These are phyloP conservation scores for Caenorhabditis drosophilae DNA, from an alignment of 2,888 invertebrate species.

Conservation along the genomic window DNA sequence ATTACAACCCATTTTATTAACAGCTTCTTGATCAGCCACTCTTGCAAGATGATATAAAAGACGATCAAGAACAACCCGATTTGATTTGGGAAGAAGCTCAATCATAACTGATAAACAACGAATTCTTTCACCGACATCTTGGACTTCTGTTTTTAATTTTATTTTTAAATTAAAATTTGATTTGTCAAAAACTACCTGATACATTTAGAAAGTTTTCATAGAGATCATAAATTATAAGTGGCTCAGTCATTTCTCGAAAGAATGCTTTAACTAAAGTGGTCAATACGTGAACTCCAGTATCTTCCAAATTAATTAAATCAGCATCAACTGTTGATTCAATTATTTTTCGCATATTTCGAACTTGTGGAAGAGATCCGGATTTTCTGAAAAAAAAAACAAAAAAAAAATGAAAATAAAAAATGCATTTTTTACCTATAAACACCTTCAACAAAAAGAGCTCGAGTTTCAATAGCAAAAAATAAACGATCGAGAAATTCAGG, in stretches of 20 bases:
- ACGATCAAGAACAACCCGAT: slow-evolving; percentile 84
- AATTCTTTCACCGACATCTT: slow-evolving; percentile 82
- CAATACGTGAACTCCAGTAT: slow-evolving; percentile 86
- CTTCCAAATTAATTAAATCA: slow-evolving; percentile 77
- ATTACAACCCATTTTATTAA: slow-evolving; percentile 89
- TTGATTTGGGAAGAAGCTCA: slow-evolving; percentile 85
- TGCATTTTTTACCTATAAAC: slow-evolving; percentile 76
- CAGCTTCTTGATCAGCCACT: slow-evolving; percentile 76
- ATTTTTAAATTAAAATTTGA: background rate
- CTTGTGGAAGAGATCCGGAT: slow-evolving; percentile 75
- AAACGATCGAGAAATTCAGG: slow-evolving; percentile 87
- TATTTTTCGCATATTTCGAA: slow-evolving; percentile 69
- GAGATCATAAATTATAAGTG: slow-evolving; percentile 87
- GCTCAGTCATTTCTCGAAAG: slow-evolving; percentile 90
- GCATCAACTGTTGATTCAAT: slow-evolving; percentile 73
- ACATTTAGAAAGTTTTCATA: slow-evolving; percentile 92
- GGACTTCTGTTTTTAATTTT: slow-evolving; percentile 75
- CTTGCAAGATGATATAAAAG: slow-evolving; percentile 88
- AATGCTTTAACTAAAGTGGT: slow-evolving; percentile 86
- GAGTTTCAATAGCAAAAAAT: slow-evolving; percentile 87
- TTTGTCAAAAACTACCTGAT: slow-evolving; percentile 72
- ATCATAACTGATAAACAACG: slow-evolving; percentile 85
- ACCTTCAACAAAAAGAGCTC: slow-evolving; percentile 89
- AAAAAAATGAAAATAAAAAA: background rate
- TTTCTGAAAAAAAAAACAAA: slow-evolving; percentile 72